Conservation (phyloP, 2,888 invertebrate species). For the Heliconius sara region DNA sequence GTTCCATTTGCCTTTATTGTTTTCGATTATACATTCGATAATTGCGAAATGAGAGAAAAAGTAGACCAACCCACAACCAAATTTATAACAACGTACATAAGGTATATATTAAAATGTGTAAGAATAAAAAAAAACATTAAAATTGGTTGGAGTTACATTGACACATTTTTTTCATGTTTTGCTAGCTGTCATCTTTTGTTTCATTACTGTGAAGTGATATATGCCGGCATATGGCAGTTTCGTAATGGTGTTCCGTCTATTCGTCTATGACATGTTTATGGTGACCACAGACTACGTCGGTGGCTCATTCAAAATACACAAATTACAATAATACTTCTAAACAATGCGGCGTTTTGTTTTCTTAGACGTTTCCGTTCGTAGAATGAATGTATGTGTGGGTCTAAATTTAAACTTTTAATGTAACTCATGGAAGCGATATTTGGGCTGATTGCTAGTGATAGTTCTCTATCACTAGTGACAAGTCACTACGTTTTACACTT, state of each 20-base stretch:
- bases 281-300: conserved; percentile 61
- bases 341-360: conserved; percentile 72
- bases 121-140: not conserved
- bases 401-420: not conserved
- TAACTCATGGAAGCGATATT: not conserved
- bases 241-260: conserved; percentile 31
- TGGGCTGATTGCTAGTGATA: no score
- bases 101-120: not conserved
- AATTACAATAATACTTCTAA: conserved; percentile 57
- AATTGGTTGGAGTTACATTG: not conserved
- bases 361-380: conserved; percentile 67
- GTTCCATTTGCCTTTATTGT: no score
- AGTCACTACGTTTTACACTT: no score
- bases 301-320: conserved; percentile 53
- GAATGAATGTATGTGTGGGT: conserved; percentile 37
- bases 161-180: not conserved
- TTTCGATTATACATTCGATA: no score
- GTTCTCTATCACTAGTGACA: no score
- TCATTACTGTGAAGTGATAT: conserved; percentile 14
- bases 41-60: no score
- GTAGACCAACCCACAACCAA: no score
- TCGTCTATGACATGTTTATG: conserved; percentile 45
- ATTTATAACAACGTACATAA: no score
- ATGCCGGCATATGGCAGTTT: conserved; percentile 33
- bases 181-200: conserved; percentile 20